Evolutionary conservation across 2,888 invertebrate genomes (phyloP).

Genomic region (Drosophila helvetica): DNA sequence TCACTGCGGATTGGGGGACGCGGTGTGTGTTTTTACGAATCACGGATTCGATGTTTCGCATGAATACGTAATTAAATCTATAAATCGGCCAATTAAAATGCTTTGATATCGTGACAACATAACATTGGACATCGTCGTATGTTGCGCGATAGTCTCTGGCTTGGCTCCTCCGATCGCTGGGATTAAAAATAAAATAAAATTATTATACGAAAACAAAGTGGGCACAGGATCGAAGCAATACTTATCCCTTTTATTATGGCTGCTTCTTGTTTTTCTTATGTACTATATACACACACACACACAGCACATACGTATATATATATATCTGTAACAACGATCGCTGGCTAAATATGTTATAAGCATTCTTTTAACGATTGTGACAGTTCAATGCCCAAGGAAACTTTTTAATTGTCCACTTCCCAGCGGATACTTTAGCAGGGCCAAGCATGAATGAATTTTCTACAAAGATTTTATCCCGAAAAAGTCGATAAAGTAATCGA

Average conservation of each 20-base stretch:
- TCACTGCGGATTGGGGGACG: conserved; percentile 54
- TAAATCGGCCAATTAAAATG: conserved; percentile 85
- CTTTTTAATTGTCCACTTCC: conserved; percentile 45
- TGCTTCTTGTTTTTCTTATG: conserved; percentile 17
- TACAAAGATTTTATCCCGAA: not conserved
- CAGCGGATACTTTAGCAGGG: not conserved
- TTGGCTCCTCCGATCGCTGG: conserved; percentile 25
- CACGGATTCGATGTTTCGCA: conserved; percentile 85
- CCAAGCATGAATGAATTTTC: conserved; percentile 32
- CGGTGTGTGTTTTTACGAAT: conserved; percentile 84
- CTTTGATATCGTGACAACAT: conserved; percentile 84
- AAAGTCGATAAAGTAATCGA: too few relatives aligned
- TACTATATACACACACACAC: conserved; percentile 20
- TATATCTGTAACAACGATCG: conserved; percentile 17
- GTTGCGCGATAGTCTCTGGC: conserved; percentile 37
- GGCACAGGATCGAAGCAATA: conserved; percentile 20
- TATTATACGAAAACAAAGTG: conserved; percentile 61
- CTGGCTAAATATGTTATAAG: conserved; percentile 55
- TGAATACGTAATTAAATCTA: conserved; percentile 85
- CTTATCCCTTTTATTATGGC: conserved; percentile 2
- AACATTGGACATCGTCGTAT: conserved; percentile 82
- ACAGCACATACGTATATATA: not conserved
- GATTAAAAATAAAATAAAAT: conserved; percentile 65
- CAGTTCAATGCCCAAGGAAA: conserved; percentile 57
- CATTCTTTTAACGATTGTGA: conserved; percentile 61